Evolutionary conservation across 2,113 vertebrate genomes (phyloP), one percentile per base, ranked within the genome.

Genomic region (Sinocyclocheilus rhinocerous): DNA sequence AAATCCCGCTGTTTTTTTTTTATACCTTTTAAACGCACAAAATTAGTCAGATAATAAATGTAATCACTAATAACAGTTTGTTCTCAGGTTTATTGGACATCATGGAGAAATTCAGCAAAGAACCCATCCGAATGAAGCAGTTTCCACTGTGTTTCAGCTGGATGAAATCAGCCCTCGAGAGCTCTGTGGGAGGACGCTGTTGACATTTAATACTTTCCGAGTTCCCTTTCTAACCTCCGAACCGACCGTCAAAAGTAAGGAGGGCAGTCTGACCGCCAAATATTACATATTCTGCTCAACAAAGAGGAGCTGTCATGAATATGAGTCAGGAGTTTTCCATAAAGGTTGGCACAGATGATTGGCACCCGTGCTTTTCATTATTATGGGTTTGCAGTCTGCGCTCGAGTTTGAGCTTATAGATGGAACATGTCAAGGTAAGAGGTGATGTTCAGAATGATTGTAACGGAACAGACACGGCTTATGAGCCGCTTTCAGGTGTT

Each of bases 391-490:
- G 52, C 75, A 61, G 69, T 16, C 52, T 86, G 67, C 26, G 1
- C 63, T 83, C 33, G 24, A 83, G 52, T 55, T 73, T 79, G 29
- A 65, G 65, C 18, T 11, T 29, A 79, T n/a, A 69, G 57, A 48
- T 80, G 52, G 42, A 42, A 88, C 57, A 29, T 80, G 76, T 87
- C 84, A 91, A 90, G 91, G 87, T 91, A 91, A 91, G 89, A 85
- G 75, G 83, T 84, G 86, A 88, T 87, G 85, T 89, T 84, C 55
- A 78, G 90, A 91, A 75, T 89, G 89, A 93, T 88, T 92, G 88
- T 89, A 90, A 92, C 78, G 78, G 90, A 89, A 88, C 59, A 83
- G 90, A 80, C 36, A n/a, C 63, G 18, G 26, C 42, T 59, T 89
- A 91, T 91, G 86, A 90, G 89, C 88, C 89, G 86, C 78, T 87